Evolutionary conservation across 1,140 invertebrate genomes (phyloP).

Genomic region (Ephestia elutella): DNA sequence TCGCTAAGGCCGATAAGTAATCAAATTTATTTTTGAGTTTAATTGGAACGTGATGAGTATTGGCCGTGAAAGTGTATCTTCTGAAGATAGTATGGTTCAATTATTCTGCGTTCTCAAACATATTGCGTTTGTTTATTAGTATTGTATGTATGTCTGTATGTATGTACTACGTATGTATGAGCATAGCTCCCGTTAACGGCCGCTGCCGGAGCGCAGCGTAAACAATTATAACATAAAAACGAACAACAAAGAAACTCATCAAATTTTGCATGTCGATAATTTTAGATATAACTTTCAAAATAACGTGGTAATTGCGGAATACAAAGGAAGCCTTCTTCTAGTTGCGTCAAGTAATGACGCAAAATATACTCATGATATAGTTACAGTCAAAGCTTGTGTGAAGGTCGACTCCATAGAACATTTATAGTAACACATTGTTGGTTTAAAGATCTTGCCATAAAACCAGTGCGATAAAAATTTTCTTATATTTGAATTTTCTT

Average conservation of each 20-base stretch:
- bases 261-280: not conserved
- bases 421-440: not conserved
- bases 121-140: too few species aligned
- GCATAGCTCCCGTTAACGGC: not conserved
- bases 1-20: not conserved
- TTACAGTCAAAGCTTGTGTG: not conserved
- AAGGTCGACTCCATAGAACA: not conserved
- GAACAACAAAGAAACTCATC: conserved; percentile 1
- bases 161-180: not conserved
- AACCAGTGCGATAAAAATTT: not conserved
- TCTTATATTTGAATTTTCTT: not conserved
- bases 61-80: not conserved
- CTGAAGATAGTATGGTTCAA: not conserved
- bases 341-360: not conserved
- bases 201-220: not conserved
- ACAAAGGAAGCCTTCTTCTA: not conserved
- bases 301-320: not conserved
- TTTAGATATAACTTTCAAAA: conserved; percentile 1
- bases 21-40: not conserved
- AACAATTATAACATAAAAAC: conserved; percentile 1
- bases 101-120: not conserved
- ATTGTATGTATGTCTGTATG: too few species aligned
- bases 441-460: not conserved
- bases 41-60: not conserved
- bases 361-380: not conserved